Conservation (phyloP, 2,113 vertebrate species). For the Epinephelus fuscoguttatus region DNA sequence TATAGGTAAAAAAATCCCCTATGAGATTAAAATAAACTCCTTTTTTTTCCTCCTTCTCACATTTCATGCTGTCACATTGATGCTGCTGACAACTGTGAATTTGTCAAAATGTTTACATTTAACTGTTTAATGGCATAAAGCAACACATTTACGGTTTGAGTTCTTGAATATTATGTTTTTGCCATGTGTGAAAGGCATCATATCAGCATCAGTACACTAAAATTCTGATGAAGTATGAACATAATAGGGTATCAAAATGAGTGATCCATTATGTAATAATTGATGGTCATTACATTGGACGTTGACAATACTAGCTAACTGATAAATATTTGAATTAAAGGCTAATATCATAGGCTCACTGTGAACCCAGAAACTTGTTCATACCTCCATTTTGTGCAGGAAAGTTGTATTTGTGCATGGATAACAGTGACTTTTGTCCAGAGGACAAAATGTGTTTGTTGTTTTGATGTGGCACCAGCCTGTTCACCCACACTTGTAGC, state of each 20-base stretch:
- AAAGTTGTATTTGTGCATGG: slow-evolving; percentile 15
- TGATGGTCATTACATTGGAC: background rate
- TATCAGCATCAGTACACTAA: background rate
- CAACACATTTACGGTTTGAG: background rate
- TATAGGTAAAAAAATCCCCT: background rate
- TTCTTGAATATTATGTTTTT: background rate
- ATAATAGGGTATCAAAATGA: background rate
- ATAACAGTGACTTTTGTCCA: background rate
- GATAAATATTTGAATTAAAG: background rate
- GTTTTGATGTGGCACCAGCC: background rate
- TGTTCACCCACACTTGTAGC: background rate
- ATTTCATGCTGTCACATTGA: background rate
- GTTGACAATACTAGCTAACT: background rate
- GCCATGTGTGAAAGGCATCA: background rate
- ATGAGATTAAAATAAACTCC: background rate
- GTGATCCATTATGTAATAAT: background rate
- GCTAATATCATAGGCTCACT: background rate
- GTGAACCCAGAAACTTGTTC: background rate
- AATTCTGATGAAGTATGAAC: background rate
- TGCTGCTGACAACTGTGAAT: background rate
- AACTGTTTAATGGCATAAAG: background rate
- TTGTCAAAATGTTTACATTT: slow-evolving; percentile 6
- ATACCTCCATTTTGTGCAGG: background rate
- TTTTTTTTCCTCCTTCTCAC: background rate
- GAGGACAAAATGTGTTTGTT: background rate